Evolutionary conservation across 2,113 vertebrate species (phyloP).

Genomic region (Herpetotheres cachinnans): DNA sequence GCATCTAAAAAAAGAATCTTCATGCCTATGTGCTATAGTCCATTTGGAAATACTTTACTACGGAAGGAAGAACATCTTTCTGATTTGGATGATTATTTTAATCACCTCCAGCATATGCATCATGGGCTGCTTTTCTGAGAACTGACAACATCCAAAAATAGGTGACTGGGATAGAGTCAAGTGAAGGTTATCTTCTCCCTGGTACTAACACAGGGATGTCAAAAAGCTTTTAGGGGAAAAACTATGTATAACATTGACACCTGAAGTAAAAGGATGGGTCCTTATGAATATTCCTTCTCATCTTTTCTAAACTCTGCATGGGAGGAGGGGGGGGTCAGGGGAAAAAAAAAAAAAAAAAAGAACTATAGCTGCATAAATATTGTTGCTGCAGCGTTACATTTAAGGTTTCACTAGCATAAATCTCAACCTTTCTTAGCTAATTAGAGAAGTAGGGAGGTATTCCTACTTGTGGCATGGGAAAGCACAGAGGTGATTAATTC

Average conservation of each 20-base stretch:
- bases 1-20: neutral
- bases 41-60: neutral
- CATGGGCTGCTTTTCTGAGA: neutral
- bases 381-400: neutral
- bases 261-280: neutral
- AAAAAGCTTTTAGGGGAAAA: neutral
- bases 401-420: neutral
- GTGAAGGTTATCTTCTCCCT: constrained; percentile 29
- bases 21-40: neutral
- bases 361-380: neutral
- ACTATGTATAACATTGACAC: neutral
- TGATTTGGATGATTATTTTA: constrained; percentile 30
- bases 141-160: constrained; percentile 8
- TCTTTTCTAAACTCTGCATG: neutral
- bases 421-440: neutral
- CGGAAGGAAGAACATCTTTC: neutral
- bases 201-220: neutral
- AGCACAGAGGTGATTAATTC: neutral
- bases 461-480: neutral
- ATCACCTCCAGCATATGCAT: neutral
- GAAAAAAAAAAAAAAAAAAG: fast-evolving
- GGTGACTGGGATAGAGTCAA: neutral
- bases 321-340: fast-evolving
- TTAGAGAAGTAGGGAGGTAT: neutral
- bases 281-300: neutral